Conservation (phyloP, 1,140 invertebrate species). For the Drosophila novamexicana region DNA sequence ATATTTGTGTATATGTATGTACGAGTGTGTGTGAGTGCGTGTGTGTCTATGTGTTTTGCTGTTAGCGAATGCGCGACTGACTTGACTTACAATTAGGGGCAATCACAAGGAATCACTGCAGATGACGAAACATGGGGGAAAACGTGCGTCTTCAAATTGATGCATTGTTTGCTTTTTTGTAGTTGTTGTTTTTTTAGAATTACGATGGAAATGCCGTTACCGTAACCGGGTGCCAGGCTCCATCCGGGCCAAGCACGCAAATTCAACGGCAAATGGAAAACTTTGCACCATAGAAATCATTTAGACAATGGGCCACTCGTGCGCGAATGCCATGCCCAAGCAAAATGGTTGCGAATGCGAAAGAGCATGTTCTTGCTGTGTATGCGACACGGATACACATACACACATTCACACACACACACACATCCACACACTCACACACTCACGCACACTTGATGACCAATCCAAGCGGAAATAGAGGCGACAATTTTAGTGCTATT, state of each 20-base stretch:
- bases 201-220: conserved; percentile 15
- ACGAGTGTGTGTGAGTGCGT: neutral
- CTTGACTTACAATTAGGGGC: conserved; percentile 73
- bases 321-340: conserved; percentile 71
- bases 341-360: conserved; percentile 40
- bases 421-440: conserved; percentile 10
- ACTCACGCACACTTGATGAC: conserved; percentile 14
- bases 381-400: conserved; percentile 28
- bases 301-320: conserved; percentile 79
- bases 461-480: conserved; percentile 38
- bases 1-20: neutral
- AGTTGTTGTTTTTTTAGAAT: neutral
- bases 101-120: conserved; percentile 67
- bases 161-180: conserved; percentile 63
- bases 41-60: conserved; percentile 8
- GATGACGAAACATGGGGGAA: conserved; percentile 39
- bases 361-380: conserved; percentile 9
- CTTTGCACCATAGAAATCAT: conserved; percentile 72
- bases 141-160: conserved; percentile 69
- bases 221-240: conserved; percentile 14
- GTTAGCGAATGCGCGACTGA: conserved; percentile 37
- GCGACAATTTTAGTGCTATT: conserved; percentile 71
- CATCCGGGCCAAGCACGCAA: conserved; percentile 47
- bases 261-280: conserved; percentile 65
- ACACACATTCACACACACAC: conserved; percentile 3